Evolutionary conservation across 1,140 invertebrate species (phyloP), one percentile per base, ranked within the genome.

Genomic region (Papilio helenus): DNA sequence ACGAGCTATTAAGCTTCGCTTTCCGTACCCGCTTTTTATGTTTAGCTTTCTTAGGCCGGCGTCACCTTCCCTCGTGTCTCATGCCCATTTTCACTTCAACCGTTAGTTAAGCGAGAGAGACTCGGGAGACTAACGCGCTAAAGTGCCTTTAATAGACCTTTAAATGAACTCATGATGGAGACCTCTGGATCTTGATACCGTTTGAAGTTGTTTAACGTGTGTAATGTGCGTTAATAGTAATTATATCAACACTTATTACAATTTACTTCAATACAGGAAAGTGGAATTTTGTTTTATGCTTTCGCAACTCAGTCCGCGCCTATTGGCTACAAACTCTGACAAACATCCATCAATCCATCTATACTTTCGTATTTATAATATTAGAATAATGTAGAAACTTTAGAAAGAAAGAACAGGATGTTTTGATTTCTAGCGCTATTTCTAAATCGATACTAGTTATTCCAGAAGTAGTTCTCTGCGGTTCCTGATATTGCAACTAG

Each of bases 1-100:
- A 74, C 72, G 72, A 74, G 39, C 72, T 74, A 74, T 74, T 72
- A 72, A 44, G 71, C 71, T 72, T 74, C 72, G 72, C 72, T 74
- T 74, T 74, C 72, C 20, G 72, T 74, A 46, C 42, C 72, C 42
- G 39, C 72, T 74, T 74, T 74, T 74, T 74, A 49, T 74, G 72
- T 49, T 74, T 51, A 74, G 72, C 72, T 74, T 74, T 74, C 72
- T 74, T 51, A 51, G 44, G 44, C 72, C 72, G 44, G 44, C 72
- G 72, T 49, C 42, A 74, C n/a, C 61, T 72, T 72, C 39, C 72
- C 20, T 16, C 72, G 42, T 46, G 72, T 46, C 42, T 74, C 72
- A 49, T 74, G 72, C 72, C 72, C 20, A 49, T 74, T 74, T 72
- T 72, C 71, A 26, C 72, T 23, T 74, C 72, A 74, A 74, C 72